phyloP scores from a whole-genome alignment of 2,797 vertebrate species.

The Phoxinus dragarum region DNA sequence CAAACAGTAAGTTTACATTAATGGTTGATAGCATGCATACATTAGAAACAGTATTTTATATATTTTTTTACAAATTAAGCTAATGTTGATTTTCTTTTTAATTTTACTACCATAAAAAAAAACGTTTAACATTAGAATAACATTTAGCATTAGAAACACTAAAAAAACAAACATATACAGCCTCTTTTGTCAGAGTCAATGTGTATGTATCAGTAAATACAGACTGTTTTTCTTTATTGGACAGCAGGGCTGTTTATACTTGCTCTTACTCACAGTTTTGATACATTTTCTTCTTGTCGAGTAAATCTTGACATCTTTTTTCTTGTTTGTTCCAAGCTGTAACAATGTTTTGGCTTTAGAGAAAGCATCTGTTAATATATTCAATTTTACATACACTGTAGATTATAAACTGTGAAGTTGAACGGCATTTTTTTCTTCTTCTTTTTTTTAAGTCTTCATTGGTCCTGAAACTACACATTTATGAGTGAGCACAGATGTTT shows the following conservation, averaged over 20 bases:
- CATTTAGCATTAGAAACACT: conserved; percentile 7
- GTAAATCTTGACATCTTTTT: not conserved
- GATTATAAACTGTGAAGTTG: not conserved
- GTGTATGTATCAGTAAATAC: not conserved
- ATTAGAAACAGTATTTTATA: conserved; percentile 43
- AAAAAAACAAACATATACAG: not conserved
- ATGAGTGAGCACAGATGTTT: not conserved
- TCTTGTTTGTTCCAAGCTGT: not conserved
- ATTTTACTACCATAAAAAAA: conserved; percentile 8
- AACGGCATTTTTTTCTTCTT: not conserved
- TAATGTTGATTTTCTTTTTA: conserved; percentile 30
- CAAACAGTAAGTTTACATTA: conserved; percentile 15
- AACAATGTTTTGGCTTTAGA: conserved; percentile 9
- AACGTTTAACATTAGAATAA: not conserved
- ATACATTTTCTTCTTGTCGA: not conserved
- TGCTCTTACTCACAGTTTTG: conserved; percentile 7
- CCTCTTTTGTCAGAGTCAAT: not conserved
- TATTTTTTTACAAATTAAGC: conserved; percentile 37
- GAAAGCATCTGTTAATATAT: not conserved
- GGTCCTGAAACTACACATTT: not conserved
- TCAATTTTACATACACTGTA: not conserved
- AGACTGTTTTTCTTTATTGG: not conserved
- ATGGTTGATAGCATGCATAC: conserved; percentile 30
- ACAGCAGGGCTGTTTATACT: not conserved
- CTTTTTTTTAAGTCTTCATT: not conserved